Percentiles rank a stretch among this genome's conserved stretches.
Evolutionary conservation across 2,888 invertebrate genomes (phyloP).

Genomic region (Mesorhabditis belari): DNA sequence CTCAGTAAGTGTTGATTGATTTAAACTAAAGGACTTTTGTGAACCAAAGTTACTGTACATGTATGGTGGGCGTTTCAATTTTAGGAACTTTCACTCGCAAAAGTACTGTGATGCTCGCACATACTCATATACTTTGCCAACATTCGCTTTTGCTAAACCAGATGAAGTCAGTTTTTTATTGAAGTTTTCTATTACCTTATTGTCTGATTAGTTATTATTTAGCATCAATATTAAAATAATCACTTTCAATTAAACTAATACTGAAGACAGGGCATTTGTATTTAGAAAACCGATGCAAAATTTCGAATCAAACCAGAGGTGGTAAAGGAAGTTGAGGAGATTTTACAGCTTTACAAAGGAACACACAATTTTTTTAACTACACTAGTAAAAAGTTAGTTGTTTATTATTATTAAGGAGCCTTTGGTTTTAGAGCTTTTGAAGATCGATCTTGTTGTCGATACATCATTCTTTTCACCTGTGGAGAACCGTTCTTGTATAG

Average conservation of each 20-base stretch:
- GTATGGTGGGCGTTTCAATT: too few relatives aligned
- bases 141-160: slow-evolving; percentile 71
- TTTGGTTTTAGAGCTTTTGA: too few relatives aligned
- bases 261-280: too few relatives aligned
- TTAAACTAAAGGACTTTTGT: slow-evolving; percentile 28
- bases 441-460: slow-evolving; percentile 80
- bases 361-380: slow-evolving; percentile 91
- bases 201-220: too few relatives aligned
- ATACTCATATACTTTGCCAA: slow-evolving; percentile 86
- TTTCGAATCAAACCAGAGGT: slow-evolving; percentile 57
- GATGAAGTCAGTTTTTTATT: slow-evolving; percentile 57
- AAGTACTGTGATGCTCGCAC: slow-evolving; percentile 81
- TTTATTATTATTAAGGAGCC: too few relatives aligned
- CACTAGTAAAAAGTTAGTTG: slow-evolving; percentile 87
- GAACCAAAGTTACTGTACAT: too few relatives aligned
- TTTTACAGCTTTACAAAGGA: slow-evolving; percentile 68
- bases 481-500: slow-evolving; percentile 66
- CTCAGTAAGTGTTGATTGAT: slow-evolving; percentile 64
- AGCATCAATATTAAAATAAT: too few relatives aligned
- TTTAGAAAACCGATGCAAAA: slow-evolving; percentile 29
- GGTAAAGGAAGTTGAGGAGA: slow-evolving; percentile 64
- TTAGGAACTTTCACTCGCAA: slow-evolving; percentile 72
- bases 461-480: slow-evolving; percentile 72
- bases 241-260: too few relatives aligned
- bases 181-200: too few relatives aligned